Conservation (phyloP, 1,140 invertebrate genomes). For the Wiebesia pumilae region DNA sequence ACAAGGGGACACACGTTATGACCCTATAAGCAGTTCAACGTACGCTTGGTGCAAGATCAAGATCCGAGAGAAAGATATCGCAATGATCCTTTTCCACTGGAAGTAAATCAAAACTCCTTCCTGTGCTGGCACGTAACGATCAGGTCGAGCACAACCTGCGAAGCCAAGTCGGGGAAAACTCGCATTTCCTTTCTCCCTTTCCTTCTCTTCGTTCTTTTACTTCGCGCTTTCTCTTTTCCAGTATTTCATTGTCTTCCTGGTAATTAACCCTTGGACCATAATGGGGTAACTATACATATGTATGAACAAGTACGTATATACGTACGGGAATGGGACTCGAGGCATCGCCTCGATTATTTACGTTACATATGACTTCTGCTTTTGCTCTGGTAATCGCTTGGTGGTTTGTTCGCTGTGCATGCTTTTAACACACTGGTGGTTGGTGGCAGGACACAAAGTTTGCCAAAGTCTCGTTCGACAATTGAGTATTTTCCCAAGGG, state of each 20-base stretch:
- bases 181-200: slow-evolving; percentile 51
- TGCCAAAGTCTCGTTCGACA: neutral
- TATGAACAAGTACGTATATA: neutral
- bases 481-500: slow-evolving; percentile 2
- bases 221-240: slow-evolving; percentile 2
- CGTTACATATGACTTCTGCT: slow-evolving; percentile 68
- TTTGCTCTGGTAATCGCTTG: slow-evolving; percentile 75
- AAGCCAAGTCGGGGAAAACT: slow-evolving; percentile 35
- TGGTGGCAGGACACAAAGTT: slow-evolving; percentile 21
- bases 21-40: slow-evolving; percentile 12
- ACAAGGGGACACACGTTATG: neutral
- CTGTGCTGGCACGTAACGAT: neutral
- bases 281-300: neutral
- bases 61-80: slow-evolving; percentile 12
- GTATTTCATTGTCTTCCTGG: neutral
- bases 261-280: slow-evolving; percentile 9
- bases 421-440: slow-evolving; percentile 47
- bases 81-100: neutral
- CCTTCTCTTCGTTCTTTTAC: slow-evolving; percentile 33
- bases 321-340: neutral
- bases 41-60: slow-evolving; percentile 10
- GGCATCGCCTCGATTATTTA: neutral
- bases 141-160: neutral
- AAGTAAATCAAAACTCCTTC: slow-evolving; percentile 5
- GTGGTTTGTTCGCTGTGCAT: slow-evolving; percentile 65